phyloP scores from a whole-genome alignment of 1,140 invertebrate species.

The Scylla paramamosain region DNA sequence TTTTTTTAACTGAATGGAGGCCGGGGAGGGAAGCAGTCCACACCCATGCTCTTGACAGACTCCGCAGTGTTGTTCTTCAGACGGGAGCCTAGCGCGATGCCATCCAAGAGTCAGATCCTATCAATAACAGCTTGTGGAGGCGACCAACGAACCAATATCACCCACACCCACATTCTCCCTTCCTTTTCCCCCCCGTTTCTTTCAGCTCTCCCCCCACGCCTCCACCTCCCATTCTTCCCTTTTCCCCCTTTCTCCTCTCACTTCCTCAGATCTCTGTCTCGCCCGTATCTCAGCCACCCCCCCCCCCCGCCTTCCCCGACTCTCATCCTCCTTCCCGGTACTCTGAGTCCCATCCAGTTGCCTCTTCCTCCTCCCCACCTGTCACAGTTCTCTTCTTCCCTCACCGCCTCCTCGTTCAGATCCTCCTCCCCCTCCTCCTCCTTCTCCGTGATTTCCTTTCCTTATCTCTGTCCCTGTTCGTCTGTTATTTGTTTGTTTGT shows the following conservation, averaged over 20 bases:
- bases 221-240: neutral
- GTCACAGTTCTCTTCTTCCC: neutral
- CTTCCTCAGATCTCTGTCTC: slow-evolving; percentile 34
- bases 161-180: neutral
- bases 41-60: too few relatives aligned
- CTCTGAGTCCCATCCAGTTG: too few relatives aligned
- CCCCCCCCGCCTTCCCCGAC: neutral
- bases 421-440: neutral
- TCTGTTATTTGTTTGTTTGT: too few relatives aligned
- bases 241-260: neutral
- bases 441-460: neutral
- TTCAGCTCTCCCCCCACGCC: neutral
- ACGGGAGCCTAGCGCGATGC: too few relatives aligned
- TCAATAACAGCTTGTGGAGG: neutral
- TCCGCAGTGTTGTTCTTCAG: too few relatives aligned
- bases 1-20: too few relatives aligned
- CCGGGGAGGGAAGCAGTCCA: too few relatives aligned
- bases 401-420: too few relatives aligned
- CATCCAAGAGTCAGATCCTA: neutral
- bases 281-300: neutral
- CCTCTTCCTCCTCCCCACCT: neutral
- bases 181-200: neutral
- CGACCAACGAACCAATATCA: neutral
- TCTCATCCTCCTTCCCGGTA: neutral
- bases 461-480: neutral